Conservation (phyloP, 2,888 invertebrate species). For the Andrena marginata region DNA sequence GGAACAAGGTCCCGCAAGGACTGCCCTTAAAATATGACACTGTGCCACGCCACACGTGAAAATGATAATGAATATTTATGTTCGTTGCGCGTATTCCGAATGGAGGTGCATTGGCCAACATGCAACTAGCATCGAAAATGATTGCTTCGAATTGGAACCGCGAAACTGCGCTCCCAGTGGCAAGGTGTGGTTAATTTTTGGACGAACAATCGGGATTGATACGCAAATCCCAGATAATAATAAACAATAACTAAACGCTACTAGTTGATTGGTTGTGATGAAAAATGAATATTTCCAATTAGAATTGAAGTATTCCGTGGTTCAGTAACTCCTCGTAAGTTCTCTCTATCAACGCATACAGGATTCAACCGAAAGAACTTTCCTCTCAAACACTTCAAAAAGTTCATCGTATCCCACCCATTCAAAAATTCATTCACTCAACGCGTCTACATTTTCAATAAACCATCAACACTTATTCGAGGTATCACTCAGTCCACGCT, state of each 20-base stretch:
- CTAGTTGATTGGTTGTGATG: too few species aligned
- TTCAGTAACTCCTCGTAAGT: too few species aligned
- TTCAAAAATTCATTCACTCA: too few species aligned
- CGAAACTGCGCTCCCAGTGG: not conserved
- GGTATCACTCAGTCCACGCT: too few species aligned
- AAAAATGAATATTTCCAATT: too few species aligned
- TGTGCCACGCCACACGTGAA: not conserved
- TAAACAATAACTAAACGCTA: not conserved
- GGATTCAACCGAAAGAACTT: too few species aligned
- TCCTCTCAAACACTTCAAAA: too few species aligned
- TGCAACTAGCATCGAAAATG: constrained; percentile 6
- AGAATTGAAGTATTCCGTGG: too few species aligned
- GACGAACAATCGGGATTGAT: not conserved
- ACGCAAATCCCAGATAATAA: not conserved
- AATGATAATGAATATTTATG: constrained; percentile 35
- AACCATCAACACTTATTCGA: too few species aligned
- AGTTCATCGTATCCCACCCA: too few species aligned
- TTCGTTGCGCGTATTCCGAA: not conserved
- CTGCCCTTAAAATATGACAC: constrained; percentile 28
- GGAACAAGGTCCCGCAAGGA: constrained; percentile 30
- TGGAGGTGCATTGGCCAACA: not conserved
- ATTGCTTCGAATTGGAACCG: not conserved
- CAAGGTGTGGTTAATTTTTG: not conserved
- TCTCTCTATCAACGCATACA: too few species aligned
- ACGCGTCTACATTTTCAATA: too few species aligned